Conservation (phyloP, 2,888 invertebrate species). For the Brachylomia viminalis region DNA sequence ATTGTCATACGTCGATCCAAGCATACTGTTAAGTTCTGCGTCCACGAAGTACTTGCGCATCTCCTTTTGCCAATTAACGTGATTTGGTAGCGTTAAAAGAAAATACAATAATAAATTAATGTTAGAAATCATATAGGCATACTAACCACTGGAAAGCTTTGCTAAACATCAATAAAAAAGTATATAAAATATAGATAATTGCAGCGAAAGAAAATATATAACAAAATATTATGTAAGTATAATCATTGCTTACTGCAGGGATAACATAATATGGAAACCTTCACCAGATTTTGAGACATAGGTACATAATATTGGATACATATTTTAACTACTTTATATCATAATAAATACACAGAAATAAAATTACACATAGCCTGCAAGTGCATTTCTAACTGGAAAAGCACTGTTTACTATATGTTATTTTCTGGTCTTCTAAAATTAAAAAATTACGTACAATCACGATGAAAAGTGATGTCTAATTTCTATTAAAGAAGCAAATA, state of each 20-base stretch:
- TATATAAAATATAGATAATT: conserved; percentile 49
- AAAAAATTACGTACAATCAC: background rate
- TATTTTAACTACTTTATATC: conserved; percentile 8
- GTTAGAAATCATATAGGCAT: conserved; percentile 71
- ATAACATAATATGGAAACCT: conserved; percentile 26
- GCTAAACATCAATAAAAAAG: conserved; percentile 55
- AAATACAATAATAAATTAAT: conserved; percentile 85
- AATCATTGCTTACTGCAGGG: conserved; percentile 13
- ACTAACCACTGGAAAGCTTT: conserved; percentile 58
- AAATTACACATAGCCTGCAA: conserved; percentile 29
- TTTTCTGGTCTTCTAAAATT: background rate
- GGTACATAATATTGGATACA: conserved; percentile 28
- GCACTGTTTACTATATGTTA: background rate
- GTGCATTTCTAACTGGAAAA: conserved; percentile 29
- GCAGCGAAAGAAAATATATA: conserved; percentile 53
- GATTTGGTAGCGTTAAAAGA: conserved; percentile 88
- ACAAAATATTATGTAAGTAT: conserved; percentile 28
- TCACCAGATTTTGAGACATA: conserved; percentile 38
- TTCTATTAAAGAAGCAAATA: conserved; percentile 7
- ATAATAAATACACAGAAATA: conserved; percentile 21
- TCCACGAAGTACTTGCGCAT: conserved; percentile 96
- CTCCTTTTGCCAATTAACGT: conserved; percentile 92
- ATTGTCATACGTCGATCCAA: conserved; percentile 91
- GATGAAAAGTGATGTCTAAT: conserved; percentile 10
- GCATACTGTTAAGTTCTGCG: conserved; percentile 95